Conservation (phyloP, 2,888 invertebrate species). For the Syrista parreyssii region DNA sequence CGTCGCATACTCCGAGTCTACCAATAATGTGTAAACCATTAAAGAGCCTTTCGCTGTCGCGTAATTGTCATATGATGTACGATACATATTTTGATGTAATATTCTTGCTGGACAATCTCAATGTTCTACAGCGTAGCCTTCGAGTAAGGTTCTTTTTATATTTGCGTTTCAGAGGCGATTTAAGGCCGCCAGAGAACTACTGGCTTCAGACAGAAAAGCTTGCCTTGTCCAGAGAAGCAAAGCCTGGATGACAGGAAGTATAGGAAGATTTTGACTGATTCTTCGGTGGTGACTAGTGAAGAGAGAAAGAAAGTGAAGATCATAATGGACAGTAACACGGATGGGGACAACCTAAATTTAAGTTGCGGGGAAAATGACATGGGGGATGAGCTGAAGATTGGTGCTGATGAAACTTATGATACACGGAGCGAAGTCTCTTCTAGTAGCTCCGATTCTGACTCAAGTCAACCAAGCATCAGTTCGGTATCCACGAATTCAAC, state of each 20-base stretch:
- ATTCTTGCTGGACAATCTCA: slow-evolving; percentile 31
- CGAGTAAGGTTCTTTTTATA: slow-evolving; percentile 41
- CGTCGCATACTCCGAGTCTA: slow-evolving; percentile 3
- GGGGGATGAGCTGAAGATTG: slow-evolving; percentile 83
- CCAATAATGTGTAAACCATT: slow-evolving; percentile 28
- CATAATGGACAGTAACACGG: slow-evolving; percentile 48
- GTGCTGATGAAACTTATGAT: slow-evolving; percentile 81
- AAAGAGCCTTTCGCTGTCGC: slow-evolving; percentile 33
- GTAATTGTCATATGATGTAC: slow-evolving; percentile 35
- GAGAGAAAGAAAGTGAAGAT: not conserved
- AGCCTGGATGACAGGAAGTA: slow-evolving; percentile 32
- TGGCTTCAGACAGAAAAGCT: slow-evolving; percentile 24
- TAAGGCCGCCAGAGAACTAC: slow-evolving; percentile 25
- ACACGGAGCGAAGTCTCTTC: slow-evolving; percentile 91
- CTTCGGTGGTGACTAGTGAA: not conserved
- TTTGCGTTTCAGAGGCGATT: slow-evolving; percentile 44
- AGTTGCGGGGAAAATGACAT: slow-evolving; percentile 71
- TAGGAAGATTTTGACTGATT: slow-evolving; percentile 23
- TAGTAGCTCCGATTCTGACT: slow-evolving; percentile 74
- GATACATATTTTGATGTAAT: slow-evolving; percentile 35
- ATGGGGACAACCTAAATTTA: slow-evolving; percentile 59
- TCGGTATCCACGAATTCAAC: slow-evolving; percentile 80
- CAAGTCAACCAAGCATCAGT: slow-evolving; percentile 82
- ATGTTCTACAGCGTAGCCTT: slow-evolving; percentile 13
- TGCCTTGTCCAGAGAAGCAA: slow-evolving; percentile 28